Evolutionary conservation across 1,140 invertebrate species (phyloP).

Genomic region (Bicyclus anynana): DNA sequence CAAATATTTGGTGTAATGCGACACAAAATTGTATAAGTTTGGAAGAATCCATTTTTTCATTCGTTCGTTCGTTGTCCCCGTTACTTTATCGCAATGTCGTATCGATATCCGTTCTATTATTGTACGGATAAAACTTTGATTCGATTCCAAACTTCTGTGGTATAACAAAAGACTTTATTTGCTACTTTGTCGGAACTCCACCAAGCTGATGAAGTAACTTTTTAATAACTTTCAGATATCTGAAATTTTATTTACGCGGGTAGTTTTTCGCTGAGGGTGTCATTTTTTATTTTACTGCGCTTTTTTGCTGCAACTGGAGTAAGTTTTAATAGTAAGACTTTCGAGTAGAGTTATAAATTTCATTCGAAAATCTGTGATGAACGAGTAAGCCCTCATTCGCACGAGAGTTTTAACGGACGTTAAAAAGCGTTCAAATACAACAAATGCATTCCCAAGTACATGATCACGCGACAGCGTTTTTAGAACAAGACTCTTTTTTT

Average conservation of each 20-base stretch:
- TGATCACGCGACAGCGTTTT: too few relatives aligned
- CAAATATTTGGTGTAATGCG: background rate
- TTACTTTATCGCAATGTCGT: conserved; percentile 36
- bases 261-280: conserved; percentile 1
- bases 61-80: background rate
- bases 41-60: background rate
- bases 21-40: background rate
- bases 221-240: conserved; percentile 33
- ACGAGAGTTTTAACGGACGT: too few relatives aligned
- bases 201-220: conserved; percentile 35
- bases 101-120: conserved; percentile 68
- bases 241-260: background rate
- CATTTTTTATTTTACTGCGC: background rate
- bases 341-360: too few relatives aligned
- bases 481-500: too few relatives aligned
- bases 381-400: too few relatives aligned
- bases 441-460: too few relatives aligned
- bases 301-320: background rate
- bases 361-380: too few relatives aligned
- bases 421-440: too few relatives aligned
- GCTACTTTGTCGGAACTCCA: conserved; percentile 49
- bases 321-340: background rate
- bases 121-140: conserved; percentile 71
- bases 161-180: conserved; percentile 59
- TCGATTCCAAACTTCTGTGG: conserved; percentile 63